These are phyloP conservation scores for Cyanocitta stelleri DNA, from an alignment of 2,113 vertebrate genomes.

Conservation along the genomic window DNA sequence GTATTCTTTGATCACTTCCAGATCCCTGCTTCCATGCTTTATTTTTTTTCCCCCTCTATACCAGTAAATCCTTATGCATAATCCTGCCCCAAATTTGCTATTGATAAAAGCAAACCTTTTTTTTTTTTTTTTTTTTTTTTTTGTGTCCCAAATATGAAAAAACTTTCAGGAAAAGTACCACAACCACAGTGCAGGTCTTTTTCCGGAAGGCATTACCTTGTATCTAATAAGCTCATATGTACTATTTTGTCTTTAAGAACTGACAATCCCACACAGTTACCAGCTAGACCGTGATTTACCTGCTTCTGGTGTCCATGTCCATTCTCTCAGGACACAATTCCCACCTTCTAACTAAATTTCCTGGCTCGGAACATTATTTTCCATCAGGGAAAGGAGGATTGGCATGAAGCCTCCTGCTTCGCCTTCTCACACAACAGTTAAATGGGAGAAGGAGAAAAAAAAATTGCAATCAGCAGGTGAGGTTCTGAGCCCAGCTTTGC, in stretches of 20 bases:
- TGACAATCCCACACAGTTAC: background rate
- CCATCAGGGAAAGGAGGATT: background rate
- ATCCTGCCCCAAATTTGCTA: background rate
- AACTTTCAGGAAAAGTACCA: background rate
- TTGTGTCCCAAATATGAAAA: background rate
- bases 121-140: background rate
- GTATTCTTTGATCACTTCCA: background rate
- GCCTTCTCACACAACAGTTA: background rate
- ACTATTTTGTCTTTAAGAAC: background rate
- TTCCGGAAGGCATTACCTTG: background rate
- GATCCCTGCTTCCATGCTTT: background rate
- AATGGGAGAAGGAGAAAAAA: background rate
- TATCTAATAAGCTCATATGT: background rate
- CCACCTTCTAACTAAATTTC: background rate
- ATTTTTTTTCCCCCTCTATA: fast-evolving
- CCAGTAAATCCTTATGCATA: background rate
- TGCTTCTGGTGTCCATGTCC: background rate
- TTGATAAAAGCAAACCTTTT: background rate
- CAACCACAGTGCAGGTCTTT: fast-evolving
- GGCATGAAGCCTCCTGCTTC: background rate
- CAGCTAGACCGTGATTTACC: background rate
- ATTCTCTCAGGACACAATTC: background rate
- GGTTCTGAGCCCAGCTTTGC: background rate
- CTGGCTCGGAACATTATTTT: background rate
- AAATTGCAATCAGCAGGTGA: background rate